These are phyloP conservation scores for Galerucella pusilla DNA, from an alignment of 2,888 invertebrate species.

Conservation along the genomic window DNA sequence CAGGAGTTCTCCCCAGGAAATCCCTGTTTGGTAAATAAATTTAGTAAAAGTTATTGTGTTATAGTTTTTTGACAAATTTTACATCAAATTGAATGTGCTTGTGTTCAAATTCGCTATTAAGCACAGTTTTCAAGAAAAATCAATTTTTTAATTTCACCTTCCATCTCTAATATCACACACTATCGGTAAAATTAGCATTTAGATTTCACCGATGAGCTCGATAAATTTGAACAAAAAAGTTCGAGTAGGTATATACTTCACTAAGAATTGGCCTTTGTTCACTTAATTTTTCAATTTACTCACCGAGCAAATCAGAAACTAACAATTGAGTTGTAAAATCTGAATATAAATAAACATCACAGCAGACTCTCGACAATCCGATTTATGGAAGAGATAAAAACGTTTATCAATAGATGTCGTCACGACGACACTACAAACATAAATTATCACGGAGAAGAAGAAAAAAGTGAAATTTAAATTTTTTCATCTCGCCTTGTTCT, in stretches of 20 bases:
- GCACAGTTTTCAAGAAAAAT: no score
- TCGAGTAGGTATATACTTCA: background rate
- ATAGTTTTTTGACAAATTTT: no score
- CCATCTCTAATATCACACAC: no score
- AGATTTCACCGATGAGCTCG: background rate
- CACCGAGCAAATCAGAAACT: background rate
- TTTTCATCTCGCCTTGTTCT: background rate
- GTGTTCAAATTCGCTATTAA: no score
- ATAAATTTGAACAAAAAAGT: background rate
- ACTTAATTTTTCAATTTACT: slow-evolving; percentile 6
- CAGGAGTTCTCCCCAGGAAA: no score
- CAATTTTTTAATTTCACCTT: no score
- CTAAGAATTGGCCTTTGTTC: slow-evolving; percentile 7
- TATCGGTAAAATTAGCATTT: no score
- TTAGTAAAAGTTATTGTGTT: no score
- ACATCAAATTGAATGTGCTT: no score
- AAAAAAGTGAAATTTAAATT: background rate
- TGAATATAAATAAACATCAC: slow-evolving; percentile 25
- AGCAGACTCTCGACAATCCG: slow-evolving; percentile 25
- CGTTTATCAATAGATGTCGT: slow-evolving; percentile 28
- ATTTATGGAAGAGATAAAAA: slow-evolving; percentile 30
- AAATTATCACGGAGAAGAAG: background rate
- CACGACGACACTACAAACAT: slow-evolving; percentile 16
- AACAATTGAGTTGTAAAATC: slow-evolving; percentile 28
- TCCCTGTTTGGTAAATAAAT: no score